Evolutionary conservation across 2,888 invertebrate species (phyloP).

Genomic region (Leucania comma): DNA sequence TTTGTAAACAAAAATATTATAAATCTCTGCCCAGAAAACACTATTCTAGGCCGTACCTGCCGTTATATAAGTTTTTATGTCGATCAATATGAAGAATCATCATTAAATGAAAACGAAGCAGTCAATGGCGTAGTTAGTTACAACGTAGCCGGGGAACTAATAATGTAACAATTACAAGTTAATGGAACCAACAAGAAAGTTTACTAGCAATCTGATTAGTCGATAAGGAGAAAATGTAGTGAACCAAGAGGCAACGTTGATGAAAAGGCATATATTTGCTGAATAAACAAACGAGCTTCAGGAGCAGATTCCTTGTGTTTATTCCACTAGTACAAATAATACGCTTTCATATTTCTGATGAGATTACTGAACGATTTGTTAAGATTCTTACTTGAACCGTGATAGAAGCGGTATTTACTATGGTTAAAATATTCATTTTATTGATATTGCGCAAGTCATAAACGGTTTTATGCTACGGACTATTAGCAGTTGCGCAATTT

Average conservation of each 20-base stretch:
- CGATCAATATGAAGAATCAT: slow-evolving; percentile 10
- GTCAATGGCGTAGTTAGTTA: background rate
- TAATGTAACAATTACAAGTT: slow-evolving; percentile 30
- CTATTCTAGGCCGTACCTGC: background rate
- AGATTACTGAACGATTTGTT: slow-evolving; percentile 14
- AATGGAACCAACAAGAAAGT: slow-evolving; percentile 35
- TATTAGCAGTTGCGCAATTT: slow-evolving; percentile 45
- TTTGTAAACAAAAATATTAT: slow-evolving; percentile 25
- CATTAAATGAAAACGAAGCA: slow-evolving; percentile 16
- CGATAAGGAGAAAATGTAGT: slow-evolving; percentile 25
- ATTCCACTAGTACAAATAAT: slow-evolving; percentile 17
- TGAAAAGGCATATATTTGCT: slow-evolving; percentile 38
- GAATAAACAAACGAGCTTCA: slow-evolving; percentile 11
- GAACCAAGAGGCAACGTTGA: slow-evolving; percentile 26
- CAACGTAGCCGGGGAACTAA: slow-evolving; percentile 9
- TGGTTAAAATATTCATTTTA: slow-evolving; percentile 27
- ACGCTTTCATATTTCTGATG: slow-evolving; percentile 29
- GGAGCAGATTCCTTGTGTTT: slow-evolving; percentile 31
- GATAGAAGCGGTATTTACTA: slow-evolving; percentile 9
- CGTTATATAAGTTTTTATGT: slow-evolving; percentile 4
- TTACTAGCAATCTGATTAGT: slow-evolving; percentile 39
- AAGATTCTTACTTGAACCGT: background rate
- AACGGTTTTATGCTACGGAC: slow-evolving; percentile 36
- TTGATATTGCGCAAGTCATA: slow-evolving; percentile 45
- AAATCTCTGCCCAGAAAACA: slow-evolving; percentile 1